Conservation (phyloP, 2,113 vertebrate species). For the Suncus etruscus region DNA sequence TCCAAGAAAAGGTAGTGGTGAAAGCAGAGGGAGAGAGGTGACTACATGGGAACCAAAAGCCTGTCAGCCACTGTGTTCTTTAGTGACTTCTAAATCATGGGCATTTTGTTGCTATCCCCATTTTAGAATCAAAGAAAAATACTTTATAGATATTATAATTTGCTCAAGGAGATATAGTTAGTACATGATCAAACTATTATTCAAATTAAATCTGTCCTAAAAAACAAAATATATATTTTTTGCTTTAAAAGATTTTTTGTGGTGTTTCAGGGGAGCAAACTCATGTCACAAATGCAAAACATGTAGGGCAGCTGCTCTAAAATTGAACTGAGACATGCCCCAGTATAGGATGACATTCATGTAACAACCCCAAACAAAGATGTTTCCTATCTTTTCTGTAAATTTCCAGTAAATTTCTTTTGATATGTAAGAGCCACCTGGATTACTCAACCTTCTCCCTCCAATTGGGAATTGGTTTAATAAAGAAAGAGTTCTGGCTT, state of each 20-base stretch:
- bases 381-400: too few relatives aligned
- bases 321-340: too few relatives aligned
- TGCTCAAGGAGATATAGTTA: background rate
- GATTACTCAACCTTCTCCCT: too few relatives aligned
- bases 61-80: background rate
- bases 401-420: too few relatives aligned
- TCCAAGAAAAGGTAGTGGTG: background rate
- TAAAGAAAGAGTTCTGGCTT: too few relatives aligned
- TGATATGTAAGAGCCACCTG: too few relatives aligned
- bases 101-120: conserved; percentile 19
- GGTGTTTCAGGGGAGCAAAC: background rate
- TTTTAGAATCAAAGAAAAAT: conserved; percentile 30
- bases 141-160: background rate
- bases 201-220: conserved; percentile 33
- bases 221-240: background rate
- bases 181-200: background rate
- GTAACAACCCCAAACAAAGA: too few relatives aligned
- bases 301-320: too few relatives aligned
- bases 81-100: background rate
- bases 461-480: too few relatives aligned
- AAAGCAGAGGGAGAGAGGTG: background rate
- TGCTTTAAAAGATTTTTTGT: background rate
- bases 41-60: background rate
- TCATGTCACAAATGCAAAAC: background rate
- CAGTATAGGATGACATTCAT: too few relatives aligned